Evolutionary conservation across 2,888 invertebrate genomes (phyloP).

Genomic region (Lasioglossum leucozonium): DNA sequence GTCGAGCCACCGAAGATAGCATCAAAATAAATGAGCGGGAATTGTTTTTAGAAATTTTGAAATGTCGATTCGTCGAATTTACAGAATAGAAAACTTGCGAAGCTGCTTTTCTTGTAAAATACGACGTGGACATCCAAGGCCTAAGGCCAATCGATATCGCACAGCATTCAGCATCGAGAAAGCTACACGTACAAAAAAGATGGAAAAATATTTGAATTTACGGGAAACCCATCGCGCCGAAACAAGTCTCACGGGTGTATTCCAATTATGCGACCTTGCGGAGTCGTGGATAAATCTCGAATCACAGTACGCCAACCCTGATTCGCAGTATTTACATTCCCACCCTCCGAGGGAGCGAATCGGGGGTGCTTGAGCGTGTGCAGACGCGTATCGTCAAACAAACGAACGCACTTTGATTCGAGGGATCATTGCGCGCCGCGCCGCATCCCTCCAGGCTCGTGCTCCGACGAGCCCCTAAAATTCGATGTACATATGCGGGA

Average conservation of each 20-base stretch:
- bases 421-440: slow-evolving; percentile 43
- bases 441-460: slow-evolving; percentile 17
- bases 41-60: background rate
- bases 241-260: background rate
- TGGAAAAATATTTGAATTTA: background rate
- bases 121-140: too few relatives aligned
- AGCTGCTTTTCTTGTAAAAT: background rate
- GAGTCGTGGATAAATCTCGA: slow-evolving; percentile 7
- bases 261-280: background rate
- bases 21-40: background rate
- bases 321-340: slow-evolving; percentile 6
- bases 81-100: background rate
- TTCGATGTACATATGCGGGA: slow-evolving; percentile 54
- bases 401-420: slow-evolving; percentile 48
- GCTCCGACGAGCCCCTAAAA: slow-evolving; percentile 37
- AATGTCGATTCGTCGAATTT: background rate
- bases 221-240: background rate
- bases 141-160: background rate
- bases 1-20: background rate
- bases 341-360: slow-evolving; percentile 33
- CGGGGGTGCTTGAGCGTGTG: slow-evolving; percentile 44
- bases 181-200: background rate
- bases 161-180: background rate
- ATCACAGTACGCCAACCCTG: background rate
- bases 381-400: slow-evolving; percentile 40